These are phyloP conservation scores for Seriola dumerili DNA, from an alignment of 2,113 vertebrate genomes.

Conservation along the genomic window DNA sequence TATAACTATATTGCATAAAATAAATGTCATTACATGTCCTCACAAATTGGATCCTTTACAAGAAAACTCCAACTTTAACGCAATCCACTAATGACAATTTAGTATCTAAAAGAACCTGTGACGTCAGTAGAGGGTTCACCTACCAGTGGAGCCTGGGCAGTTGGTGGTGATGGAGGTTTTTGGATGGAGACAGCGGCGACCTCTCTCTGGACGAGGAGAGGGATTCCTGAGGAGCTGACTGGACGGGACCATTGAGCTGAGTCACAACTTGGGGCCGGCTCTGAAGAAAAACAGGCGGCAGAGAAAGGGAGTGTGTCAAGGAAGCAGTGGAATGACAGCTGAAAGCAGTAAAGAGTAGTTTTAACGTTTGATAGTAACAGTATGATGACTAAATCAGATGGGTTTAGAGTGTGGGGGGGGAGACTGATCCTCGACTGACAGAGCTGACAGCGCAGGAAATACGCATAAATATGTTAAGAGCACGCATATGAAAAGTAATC, in stretches of 20 bases:
- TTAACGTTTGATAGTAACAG: not conserved
- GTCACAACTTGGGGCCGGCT: constrained; percentile 9
- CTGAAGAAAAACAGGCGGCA: not conserved
- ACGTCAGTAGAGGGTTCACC: not conserved
- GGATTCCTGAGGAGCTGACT: constrained; percentile 22
- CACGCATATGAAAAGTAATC: constrained; percentile 2
- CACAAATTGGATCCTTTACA: no score
- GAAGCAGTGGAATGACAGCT: constrained; percentile 42
- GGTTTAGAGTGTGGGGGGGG: not conserved
- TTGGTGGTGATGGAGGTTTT: not conserved
- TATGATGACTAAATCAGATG: constrained; percentile 50
- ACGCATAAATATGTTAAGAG: constrained; percentile 27
- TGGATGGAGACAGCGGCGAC: not conserved
- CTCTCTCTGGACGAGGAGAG: not conserved
- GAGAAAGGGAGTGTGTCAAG: constrained; percentile 10
- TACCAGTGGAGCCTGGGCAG: not conserved
- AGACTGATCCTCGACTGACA: not conserved
- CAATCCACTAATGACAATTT: not conserved
- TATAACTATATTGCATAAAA: no score
- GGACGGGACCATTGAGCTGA: constrained; percentile 14
- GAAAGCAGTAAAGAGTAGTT: constrained; percentile 27
- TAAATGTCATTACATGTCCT: no score
- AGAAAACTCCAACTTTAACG: no score
- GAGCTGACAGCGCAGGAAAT: constrained; percentile 29
- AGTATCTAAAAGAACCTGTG: not conserved